These are phyloP conservation scores for Arge pagana DNA, from an alignment of 2,888 invertebrate species.

Conservation along the genomic window DNA sequence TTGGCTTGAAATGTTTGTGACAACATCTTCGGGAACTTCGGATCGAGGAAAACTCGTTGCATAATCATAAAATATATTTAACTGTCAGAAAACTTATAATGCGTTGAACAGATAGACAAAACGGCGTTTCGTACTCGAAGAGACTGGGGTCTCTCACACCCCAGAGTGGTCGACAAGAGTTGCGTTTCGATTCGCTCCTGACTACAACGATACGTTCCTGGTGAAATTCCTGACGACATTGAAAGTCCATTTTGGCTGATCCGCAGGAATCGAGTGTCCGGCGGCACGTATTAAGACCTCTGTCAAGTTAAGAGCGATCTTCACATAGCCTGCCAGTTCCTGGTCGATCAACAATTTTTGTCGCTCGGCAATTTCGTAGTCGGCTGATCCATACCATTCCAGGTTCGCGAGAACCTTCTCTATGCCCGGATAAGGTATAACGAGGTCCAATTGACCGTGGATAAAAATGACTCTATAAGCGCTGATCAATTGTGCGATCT, in stretches of 20 bases:
- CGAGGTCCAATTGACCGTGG: constrained; percentile 9
- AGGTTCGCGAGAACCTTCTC: neutral
- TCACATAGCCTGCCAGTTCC: constrained; percentile 56
- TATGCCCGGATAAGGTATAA: constrained; percentile 1
- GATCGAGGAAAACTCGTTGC: too few relatives aligned
- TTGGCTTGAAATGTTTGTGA: too few relatives aligned
- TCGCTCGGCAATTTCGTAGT: constrained; percentile 1
- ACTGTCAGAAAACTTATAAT: too few relatives aligned
- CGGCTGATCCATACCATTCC: neutral
- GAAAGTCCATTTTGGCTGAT: constrained; percentile 65
- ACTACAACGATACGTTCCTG: too few relatives aligned
- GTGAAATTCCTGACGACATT: too few relatives aligned
- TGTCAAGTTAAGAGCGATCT: constrained; percentile 47
- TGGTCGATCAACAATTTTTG: constrained; percentile 24
- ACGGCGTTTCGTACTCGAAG: too few relatives aligned
- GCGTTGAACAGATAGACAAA: too few relatives aligned
- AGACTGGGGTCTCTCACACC: too few relatives aligned
- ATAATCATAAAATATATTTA: too few relatives aligned
- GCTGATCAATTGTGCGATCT: neutral
- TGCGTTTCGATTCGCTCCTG: too few relatives aligned
- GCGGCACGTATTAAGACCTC: constrained; percentile 60
- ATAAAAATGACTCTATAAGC: constrained; percentile 9
- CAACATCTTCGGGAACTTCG: too few relatives aligned
- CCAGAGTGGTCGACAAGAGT: too few relatives aligned
- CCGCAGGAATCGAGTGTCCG: constrained; percentile 64